Conservation (phyloP, 2,888 invertebrate species). For the Gonocerus acuteangulatus region DNA sequence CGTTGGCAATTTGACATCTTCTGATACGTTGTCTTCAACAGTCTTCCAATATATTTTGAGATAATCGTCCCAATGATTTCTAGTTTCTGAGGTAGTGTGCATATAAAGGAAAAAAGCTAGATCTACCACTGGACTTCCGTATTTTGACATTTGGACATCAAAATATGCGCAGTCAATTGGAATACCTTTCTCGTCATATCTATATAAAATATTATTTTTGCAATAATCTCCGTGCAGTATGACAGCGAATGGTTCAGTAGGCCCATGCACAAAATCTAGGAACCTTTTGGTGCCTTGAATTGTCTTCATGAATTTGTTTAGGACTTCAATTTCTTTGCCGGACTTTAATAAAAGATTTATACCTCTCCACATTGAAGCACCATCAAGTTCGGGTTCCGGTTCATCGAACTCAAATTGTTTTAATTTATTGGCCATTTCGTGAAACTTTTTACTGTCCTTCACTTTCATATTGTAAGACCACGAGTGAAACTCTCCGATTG, state of each 20-base stretch:
- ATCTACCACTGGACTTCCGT: conserved; percentile 43
- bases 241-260: conserved; percentile 38
- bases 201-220: conserved; percentile 44
- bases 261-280: background rate
- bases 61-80: conserved; percentile 39
- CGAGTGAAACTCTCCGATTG: conserved; percentile 41
- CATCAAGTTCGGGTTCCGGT: background rate
- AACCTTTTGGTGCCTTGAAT: background rate
- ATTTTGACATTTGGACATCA: conserved; percentile 41
- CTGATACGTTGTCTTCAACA: conserved; percentile 15
- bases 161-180: conserved; percentile 40
- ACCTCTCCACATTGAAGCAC: background rate
- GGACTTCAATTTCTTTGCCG: background rate
- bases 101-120: conserved; percentile 42
- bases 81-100: conserved; percentile 40
- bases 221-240: conserved; percentile 45
- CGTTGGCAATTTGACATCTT: background rate
- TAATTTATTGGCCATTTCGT: background rate
- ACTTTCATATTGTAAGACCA: conserved; percentile 40
- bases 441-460: background rate
- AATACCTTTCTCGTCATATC: conserved; percentile 41
- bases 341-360: background rate
- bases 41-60: conserved; percentile 39
- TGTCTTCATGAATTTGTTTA: background rate
- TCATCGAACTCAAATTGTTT: background rate